Evolutionary conservation across 2,113 vertebrate species (phyloP).

Genomic region (Vombatus ursinus): DNA sequence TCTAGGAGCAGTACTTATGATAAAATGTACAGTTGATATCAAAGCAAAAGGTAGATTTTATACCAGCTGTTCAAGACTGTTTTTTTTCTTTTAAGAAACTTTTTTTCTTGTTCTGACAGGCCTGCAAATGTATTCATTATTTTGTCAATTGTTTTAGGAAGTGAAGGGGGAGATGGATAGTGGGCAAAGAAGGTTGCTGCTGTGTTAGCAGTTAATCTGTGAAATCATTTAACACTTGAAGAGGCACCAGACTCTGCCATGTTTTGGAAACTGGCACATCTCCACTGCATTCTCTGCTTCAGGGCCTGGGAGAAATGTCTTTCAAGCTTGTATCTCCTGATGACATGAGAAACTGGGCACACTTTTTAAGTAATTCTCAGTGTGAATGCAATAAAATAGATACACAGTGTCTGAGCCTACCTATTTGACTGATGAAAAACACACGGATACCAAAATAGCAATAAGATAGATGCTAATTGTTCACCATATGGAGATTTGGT

Average conservation of each 20-base stretch:
- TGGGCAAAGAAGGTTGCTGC: neutral
- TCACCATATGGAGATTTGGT: conserved; percentile 19
- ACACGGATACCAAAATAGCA: conserved; percentile 33
- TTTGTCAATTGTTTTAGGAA: conserved; percentile 16
- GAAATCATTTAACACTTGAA: conserved; percentile 41
- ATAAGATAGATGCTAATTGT: conserved; percentile 29
- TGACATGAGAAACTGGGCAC: neutral
- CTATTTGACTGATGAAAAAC: conserved; percentile 16
- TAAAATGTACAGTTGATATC: neutral
- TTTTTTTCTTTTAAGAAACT: neutral
- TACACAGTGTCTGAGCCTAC: neutral
- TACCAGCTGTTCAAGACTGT: neutral
- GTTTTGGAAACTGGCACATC: neutral
- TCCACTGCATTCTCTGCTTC: neutral
- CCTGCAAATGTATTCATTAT: neutral
- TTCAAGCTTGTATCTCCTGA: conserved; percentile 22
- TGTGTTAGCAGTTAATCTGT: conserved; percentile 10
- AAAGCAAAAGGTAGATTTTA: neutral
- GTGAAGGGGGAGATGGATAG: neutral
- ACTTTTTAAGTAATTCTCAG: conserved; percentile 9
- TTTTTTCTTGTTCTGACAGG: conserved; percentile 42
- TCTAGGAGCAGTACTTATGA: neutral
- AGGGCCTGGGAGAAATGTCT: neutral
- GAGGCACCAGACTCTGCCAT: neutral
- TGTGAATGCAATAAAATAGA: neutral